Evolutionary conservation across 2,113 vertebrate species (phyloP).

Genomic region (Nothoprocta perdicaria): DNA sequence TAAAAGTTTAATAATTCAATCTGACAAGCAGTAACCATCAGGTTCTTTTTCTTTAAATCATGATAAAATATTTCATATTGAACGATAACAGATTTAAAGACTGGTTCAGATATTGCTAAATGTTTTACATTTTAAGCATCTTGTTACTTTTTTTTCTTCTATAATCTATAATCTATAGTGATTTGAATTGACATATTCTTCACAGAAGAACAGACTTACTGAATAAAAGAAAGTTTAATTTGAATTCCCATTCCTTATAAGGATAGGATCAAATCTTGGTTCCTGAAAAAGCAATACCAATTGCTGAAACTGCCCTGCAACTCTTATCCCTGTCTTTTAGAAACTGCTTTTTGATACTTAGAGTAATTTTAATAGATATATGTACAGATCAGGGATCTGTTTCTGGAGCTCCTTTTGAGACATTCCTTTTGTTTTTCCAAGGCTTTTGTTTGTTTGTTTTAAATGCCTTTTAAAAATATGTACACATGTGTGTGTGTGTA

Average conservation of each 20-base stretch:
- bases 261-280: background rate
- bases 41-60: background rate
- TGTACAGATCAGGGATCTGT: background rate
- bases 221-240: background rate
- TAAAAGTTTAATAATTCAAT: slow-evolving; percentile 29
- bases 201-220: background rate
- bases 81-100: background rate
- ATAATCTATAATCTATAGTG: background rate
- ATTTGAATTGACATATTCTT: background rate
- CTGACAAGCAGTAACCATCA: slow-evolving; percentile 25
- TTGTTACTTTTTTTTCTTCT: background rate
- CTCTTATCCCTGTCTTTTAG: background rate
- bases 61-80: slow-evolving; percentile 2
- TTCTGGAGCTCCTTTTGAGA: background rate
- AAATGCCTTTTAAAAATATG: background rate
- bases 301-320: background rate
- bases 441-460: no score
- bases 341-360: background rate
- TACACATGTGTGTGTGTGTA: no score
- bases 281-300: background rate
- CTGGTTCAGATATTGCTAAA: background rate
- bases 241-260: background rate
- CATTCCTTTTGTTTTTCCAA: no score
- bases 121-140: background rate
- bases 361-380: background rate